Percentiles rank a stretch among this genome's conserved stretches.
These are phyloP conservation scores for Amblyopsis hoosieri DNA, from an alignment of 2,797 vertebrate species.

Conservation along the genomic window DNA sequence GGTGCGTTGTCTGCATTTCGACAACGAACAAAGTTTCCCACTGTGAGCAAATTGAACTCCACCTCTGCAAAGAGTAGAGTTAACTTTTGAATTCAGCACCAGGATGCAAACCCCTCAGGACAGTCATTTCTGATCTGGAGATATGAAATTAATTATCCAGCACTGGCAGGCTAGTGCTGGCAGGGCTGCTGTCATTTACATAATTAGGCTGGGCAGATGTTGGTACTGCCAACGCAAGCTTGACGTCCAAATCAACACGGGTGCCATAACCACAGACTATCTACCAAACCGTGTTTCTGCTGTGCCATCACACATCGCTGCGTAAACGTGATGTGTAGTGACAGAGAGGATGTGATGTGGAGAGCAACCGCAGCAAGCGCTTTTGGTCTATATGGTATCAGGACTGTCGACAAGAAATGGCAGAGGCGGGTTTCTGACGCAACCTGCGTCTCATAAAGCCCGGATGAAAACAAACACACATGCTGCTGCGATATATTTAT, in stretches of 20 bases:
- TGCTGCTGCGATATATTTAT: neutral
- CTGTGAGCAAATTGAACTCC: slow-evolving; percentile 70
- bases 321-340: slow-evolving; percentile 2
- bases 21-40: slow-evolving; percentile 49
- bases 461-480: neutral
- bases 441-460: no score
- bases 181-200: slow-evolving; percentile 72
- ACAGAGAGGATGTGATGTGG: slow-evolving; percentile 12
- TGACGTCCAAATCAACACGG: slow-evolving; percentile 51
- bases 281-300: slow-evolving; percentile 24
- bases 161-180: slow-evolving; percentile 62
- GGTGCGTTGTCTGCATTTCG: slow-evolving; percentile 20
- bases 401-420: no score
- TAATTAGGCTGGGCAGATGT: slow-evolving; percentile 77
- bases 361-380: slow-evolving; percentile 4
- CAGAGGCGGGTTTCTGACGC: no score
- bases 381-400: slow-evolving; percentile 5
- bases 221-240: slow-evolving; percentile 63
- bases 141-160: slow-evolving; percentile 79
- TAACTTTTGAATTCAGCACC: slow-evolving; percentile 55
- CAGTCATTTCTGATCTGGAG: slow-evolving; percentile 69
- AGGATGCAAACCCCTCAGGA: slow-evolving; percentile 62
- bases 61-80: slow-evolving; percentile 54
- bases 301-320: slow-evolving; percentile 29
- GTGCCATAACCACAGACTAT: slow-evolving; percentile 56